Conservation (phyloP, 1,140 invertebrate species). For the Drosophila baimaii region DNA sequence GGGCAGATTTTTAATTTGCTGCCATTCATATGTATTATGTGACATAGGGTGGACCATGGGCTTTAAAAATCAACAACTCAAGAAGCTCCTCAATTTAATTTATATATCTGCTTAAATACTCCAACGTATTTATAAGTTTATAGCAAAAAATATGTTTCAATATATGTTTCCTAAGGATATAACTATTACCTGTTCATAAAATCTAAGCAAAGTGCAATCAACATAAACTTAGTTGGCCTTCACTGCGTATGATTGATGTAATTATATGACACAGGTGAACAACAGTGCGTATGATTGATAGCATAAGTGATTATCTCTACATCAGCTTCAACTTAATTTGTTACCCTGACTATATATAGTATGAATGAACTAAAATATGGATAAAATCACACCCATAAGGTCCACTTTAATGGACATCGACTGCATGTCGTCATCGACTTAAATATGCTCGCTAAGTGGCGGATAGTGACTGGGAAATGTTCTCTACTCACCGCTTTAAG, state of each 20-base stretch:
- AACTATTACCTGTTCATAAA: not conserved
- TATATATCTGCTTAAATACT: no score
- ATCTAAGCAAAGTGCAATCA: not conserved
- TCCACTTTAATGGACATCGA: conserved; percentile 12
- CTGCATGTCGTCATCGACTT: conserved; percentile 39
- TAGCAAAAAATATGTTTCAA: not conserved
- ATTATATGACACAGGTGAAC: conserved; percentile 3
- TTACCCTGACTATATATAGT: not conserved
- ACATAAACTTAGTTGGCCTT: conserved; percentile 1
- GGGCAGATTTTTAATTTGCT: conserved; percentile 41
- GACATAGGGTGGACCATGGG: conserved; percentile 10
- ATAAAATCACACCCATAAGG: not conserved
- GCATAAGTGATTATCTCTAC: not conserved
- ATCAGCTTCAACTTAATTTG: not conserved
- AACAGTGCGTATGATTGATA: not conserved
- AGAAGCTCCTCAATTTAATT: no score
- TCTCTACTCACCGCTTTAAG: conserved; percentile 86
- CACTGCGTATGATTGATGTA: conserved; percentile 17
- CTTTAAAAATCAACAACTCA: not conserved
- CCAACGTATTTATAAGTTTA: not conserved
- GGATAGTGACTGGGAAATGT: conserved; percentile 6
- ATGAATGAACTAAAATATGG: not conserved
- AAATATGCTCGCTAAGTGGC: conserved; percentile 17
- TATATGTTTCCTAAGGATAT: not conserved
- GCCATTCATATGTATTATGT: conserved; percentile 31